Percentiles rank a stretch among this genome's conserved stretches.
phyloP scores from a whole-genome alignment of 2,888 invertebrate genomes.

The Aporophyla lueneburgensis region DNA sequence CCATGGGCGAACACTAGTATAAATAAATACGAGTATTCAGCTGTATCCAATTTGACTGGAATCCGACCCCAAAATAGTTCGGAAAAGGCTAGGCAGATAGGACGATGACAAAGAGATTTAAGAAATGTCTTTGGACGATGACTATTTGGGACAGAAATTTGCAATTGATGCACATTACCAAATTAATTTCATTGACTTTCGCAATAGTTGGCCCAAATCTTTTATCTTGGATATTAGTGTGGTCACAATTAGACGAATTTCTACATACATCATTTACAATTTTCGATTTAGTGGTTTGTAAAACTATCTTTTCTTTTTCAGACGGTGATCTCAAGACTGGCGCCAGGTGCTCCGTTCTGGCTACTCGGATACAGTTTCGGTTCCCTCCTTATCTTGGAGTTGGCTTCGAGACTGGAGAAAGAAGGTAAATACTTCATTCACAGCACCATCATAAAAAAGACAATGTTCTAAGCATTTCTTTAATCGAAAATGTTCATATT shows the following conservation, averaged over 20 bases:
- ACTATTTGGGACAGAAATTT: too few relatives aligned
- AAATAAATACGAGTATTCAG: too few relatives aligned
- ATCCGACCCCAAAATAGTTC: too few relatives aligned
- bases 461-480: background rate
- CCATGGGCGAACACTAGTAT: too few relatives aligned
- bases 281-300: background rate
- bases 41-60: too few relatives aligned
- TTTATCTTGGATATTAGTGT: too few relatives aligned
- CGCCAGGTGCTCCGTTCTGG: conserved; percentile 92
- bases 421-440: conserved; percentile 85
- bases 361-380: conserved; percentile 98
- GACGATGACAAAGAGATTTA: too few relatives aligned
- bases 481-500: background rate
- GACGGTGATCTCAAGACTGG: conserved; percentile 91
- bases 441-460: background rate
- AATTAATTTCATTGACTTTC: too few relatives aligned
- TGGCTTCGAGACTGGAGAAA: conserved; percentile 93
- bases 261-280: background rate
- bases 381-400: conserved; percentile 93
- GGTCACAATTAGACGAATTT: background rate
- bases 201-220: background rate
- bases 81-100: too few relatives aligned
- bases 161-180: background rate
- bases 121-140: too few relatives aligned
- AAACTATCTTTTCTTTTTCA: conserved; percentile 76